Conservation (phyloP, 2,888 invertebrate species). For the Ditylenchus weischeri region DNA sequence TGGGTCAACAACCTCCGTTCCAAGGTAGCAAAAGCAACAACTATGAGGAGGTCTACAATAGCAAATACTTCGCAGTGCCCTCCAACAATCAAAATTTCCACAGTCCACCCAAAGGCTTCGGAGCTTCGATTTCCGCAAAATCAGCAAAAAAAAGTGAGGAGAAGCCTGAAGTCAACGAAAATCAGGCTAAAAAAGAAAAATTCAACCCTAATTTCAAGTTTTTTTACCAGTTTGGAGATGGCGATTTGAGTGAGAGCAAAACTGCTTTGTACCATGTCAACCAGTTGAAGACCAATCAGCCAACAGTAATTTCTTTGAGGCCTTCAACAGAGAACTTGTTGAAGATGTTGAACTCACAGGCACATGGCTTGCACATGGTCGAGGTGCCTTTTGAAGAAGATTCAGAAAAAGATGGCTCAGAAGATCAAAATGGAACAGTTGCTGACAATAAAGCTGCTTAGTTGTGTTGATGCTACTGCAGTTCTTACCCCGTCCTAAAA, state of each 20-base stretch:
- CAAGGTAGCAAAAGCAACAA: neutral
- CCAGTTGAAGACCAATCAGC: slow-evolving; percentile 1
- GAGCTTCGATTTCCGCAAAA: neutral
- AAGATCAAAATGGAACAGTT: too few species aligned
- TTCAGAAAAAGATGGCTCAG: too few species aligned
- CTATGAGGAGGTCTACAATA: neutral
- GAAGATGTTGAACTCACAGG: too few species aligned
- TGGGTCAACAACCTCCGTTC: neutral
- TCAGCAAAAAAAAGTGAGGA: neutral
- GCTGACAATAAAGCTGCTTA: too few species aligned
- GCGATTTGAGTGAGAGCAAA: neutral
- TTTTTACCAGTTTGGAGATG: slow-evolving; percentile 10
- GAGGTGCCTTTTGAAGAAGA: too few species aligned
- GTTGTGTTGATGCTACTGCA: too few species aligned
- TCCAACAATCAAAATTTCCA: slow-evolving; percentile 8
- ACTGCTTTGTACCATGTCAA: slow-evolving; percentile 6
- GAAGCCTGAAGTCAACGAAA: neutral
- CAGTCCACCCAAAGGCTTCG: slow-evolving; percentile 2
- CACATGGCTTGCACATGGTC: too few species aligned
- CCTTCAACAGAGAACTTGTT: slow-evolving; percentile 1
- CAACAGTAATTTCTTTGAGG: slow-evolving; percentile 1
- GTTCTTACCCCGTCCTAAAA: too few species aligned
- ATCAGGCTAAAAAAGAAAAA: neutral
- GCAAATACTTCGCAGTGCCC: neutral
- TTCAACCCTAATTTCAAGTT: slow-evolving; percentile 4